Percentiles rank a stretch among this genome's conserved stretches.
Evolutionary conservation across 2,797 vertebrate genomes (phyloP).

Genomic region (Characodon lateralis): DNA sequence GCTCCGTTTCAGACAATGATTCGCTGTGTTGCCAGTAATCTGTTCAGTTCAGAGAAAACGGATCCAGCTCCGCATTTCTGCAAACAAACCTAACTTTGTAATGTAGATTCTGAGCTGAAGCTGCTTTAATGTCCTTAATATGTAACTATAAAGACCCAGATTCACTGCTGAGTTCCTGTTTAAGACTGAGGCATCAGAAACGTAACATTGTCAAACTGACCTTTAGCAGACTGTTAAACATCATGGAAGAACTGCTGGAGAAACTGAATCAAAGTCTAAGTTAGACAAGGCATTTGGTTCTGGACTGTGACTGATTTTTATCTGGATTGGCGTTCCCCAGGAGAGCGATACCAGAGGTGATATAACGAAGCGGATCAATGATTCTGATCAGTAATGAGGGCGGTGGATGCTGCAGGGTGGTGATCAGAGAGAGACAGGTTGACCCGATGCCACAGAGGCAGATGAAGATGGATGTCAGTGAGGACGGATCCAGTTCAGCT

Average conservation of each 20-base stretch:
- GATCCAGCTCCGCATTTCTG: background rate
- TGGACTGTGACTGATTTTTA: constrained; percentile 11
- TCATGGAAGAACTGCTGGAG: background rate
- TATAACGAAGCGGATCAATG: constrained; percentile 22
- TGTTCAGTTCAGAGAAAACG: constrained; percentile 25
- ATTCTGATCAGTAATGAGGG: background rate
- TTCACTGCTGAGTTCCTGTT: background rate
- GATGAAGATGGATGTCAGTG: background rate
- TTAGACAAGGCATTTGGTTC: background rate
- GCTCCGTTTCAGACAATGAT: constrained; percentile 21
- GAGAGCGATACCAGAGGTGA: background rate
- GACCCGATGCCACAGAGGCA: background rate
- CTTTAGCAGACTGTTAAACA: constrained; percentile 8
- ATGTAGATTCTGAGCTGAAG: background rate
- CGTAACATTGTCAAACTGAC: background rate
- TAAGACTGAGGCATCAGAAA: background rate
- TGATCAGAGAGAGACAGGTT: background rate
- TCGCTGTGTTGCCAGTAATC: constrained; percentile 27
- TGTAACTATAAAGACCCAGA: constrained; percentile 6
- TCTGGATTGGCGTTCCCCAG: background rate
- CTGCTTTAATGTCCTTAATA: background rate
- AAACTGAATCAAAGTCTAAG: background rate
- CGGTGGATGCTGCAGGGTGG: background rate
- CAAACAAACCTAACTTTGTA: constrained; percentile 29
- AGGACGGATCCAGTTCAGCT: background rate